Evolutionary conservation across 64 coral and sea anemone species (phyloP).

Genomic region (Dendronephthya gigantea): DNA sequence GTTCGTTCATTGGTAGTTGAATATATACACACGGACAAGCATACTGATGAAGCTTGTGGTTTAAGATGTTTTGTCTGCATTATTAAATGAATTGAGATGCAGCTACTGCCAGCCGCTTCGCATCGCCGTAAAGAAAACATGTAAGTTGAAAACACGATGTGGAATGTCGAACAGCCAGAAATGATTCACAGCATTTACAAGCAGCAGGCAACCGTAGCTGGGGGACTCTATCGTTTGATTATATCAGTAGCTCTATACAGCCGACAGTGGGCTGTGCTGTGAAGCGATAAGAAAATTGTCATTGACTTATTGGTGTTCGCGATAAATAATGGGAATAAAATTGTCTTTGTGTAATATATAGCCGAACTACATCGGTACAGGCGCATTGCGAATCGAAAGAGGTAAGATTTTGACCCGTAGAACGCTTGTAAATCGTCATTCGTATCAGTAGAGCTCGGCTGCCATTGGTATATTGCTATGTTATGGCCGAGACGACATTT

Average conservation of each 20-base stretch:
- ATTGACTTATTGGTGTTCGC: background rate
- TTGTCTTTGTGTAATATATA: background rate
- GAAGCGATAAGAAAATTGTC: conserved; percentile 7
- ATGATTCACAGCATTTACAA: background rate
- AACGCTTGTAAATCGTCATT: too few relatives aligned
- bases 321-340: background rate
- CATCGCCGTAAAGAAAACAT: background rate
- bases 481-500: background rate
- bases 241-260: background rate
- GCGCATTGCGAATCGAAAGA: background rate
- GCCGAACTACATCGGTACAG: background rate
- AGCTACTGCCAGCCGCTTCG: background rate
- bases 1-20: background rate
- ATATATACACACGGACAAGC: too few relatives aligned
- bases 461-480: background rate
- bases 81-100: background rate
- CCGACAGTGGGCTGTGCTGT: background rate
- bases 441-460: background rate
- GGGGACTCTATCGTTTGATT: background rate
- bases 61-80: too few relatives aligned
- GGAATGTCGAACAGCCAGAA: background rate
- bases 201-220: background rate
- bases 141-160: background rate
- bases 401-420: background rate
- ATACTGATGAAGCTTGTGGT: too few relatives aligned